Evolutionary conservation across 2,797 vertebrate species (phyloP), one percentile per base, ranked within the genome.

Genomic region (Kryptolebias ocellatus): DNA sequence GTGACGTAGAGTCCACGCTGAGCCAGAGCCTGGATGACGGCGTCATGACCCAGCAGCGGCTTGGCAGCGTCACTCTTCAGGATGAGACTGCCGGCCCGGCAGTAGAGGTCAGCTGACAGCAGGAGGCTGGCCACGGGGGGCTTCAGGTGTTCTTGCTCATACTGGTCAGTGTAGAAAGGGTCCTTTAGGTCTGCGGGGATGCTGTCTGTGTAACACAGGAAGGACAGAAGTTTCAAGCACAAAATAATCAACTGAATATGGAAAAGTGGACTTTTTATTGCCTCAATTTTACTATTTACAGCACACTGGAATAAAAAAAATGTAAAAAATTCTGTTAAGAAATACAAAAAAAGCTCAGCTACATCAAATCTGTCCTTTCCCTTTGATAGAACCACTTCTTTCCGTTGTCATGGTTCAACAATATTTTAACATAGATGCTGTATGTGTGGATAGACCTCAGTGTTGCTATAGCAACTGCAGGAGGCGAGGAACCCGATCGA

Each of bases 121-220:
- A 99, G 95, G 86, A 98, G 93, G 80, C 94, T 95, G 56, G 93
- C 93, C 76, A 99, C 93, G 0, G 97, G 96, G 3, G 98, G 98
- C 80, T 99, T 99, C 78, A 99, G 95, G 89, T 99, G 98, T 90
- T 99, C 98, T 87, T 99, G 97, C 56, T 98, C 97, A 66, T 99
- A 99, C 89, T 99, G 98, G 90, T 99, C 97, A 2, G 94, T 98
- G 89, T 99, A 99, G 92, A 98, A 99, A 0, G 97, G 98, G 46
- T 98, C 96, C 80, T 89, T 92, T 14, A 99, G 81, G 49, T 99
- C 97, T 81, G 94, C 92, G 1, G 97, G 97, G 87, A 98, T 90
- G 57, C 94, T 95, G 87, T 98, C 98, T 99, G 89, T 14, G 37
- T 31, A 39, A 51, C 0, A 15, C 12, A 70, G 18, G 29, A 55